Evolutionary conservation across 2,797 vertebrate species (phyloP).

Genomic region (Enteromius thamalakanensis): DNA sequence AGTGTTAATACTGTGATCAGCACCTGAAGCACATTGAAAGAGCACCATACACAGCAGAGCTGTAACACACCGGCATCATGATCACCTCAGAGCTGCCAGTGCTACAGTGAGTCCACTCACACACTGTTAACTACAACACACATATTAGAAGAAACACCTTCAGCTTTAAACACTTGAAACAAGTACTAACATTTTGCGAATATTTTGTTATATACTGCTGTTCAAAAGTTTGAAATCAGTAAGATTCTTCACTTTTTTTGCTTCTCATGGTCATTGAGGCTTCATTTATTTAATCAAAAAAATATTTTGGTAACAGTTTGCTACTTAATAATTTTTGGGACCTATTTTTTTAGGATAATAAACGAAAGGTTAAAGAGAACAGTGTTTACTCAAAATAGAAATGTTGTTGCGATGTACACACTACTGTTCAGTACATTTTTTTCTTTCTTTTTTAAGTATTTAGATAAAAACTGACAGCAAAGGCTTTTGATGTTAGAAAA

Average conservation of each 20-base stretch:
- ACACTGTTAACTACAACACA: not conserved
- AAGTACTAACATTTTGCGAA: not conserved
- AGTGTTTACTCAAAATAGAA: too few species aligned
- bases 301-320: too few species aligned
- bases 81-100: constrained; percentile 98
- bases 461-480: too few species aligned
- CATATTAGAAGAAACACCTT: not conserved
- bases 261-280: not conserved
- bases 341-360: too few species aligned
- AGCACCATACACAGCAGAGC: not conserved
- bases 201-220: too few species aligned
- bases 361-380: too few species aligned
- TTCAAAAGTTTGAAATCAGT: not conserved
- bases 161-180: not conserved
- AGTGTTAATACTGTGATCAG: constrained; percentile 32
- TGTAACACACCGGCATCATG: constrained; percentile 72
- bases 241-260: not conserved
- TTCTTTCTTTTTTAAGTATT: too few species aligned
- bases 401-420: too few species aligned
- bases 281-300: not conserved
- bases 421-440: too few species aligned
- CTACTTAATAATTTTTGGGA: too few species aligned
- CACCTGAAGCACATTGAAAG: constrained; percentile 17
- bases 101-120: constrained; percentile 87
- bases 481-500: too few species aligned